phyloP scores from a whole-genome alignment of 2,113 vertebrate genomes.

The Cyprinodon brontotheroides region DNA sequence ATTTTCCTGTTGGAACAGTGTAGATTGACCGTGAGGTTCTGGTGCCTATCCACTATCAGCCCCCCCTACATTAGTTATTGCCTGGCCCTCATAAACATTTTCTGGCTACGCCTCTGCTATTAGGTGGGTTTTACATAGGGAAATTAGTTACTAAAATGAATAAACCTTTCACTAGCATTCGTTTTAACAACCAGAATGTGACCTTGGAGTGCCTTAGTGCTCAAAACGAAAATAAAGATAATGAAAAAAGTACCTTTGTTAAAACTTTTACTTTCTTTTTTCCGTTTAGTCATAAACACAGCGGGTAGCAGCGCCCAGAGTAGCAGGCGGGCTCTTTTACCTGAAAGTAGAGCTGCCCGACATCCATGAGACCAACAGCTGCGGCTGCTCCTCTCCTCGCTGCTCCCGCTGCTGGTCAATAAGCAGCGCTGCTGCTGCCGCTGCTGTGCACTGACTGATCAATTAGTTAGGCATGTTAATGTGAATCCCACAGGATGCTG shows the following conservation, averaged over 20 bases:
- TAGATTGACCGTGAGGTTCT: too few relatives aligned
- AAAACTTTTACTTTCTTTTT: not conserved
- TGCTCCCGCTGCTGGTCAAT: slow-evolving; percentile 72
- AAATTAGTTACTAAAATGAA: not conserved
- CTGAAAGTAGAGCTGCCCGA: slow-evolving; percentile 9
- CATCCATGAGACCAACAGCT: slow-evolving; percentile 71
- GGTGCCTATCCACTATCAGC: too few relatives aligned
- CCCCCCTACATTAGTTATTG: too few relatives aligned
- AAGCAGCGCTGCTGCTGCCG: slow-evolving; percentile 40
- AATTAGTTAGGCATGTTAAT: slow-evolving; percentile 47
- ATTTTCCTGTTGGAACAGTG: too few relatives aligned
- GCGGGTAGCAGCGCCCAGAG: too few relatives aligned
- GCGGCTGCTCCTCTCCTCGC: slow-evolving; percentile 20
- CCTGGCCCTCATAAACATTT: too few relatives aligned
- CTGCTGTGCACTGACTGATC: not conserved
- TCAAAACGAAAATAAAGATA: not conserved
- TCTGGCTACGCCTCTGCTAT: too few relatives aligned
- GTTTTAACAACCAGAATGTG: not conserved
- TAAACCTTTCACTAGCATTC: not conserved
- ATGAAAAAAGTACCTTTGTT: not conserved
- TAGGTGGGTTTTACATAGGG: not conserved
- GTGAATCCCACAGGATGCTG: slow-evolving; percentile 35
- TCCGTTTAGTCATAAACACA: not conserved
- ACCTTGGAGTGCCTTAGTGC: not conserved
- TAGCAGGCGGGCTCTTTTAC: not conserved